Evolutionary conservation across 2,888 invertebrate species (phyloP).

Genomic region (Phortica okadai): DNA sequence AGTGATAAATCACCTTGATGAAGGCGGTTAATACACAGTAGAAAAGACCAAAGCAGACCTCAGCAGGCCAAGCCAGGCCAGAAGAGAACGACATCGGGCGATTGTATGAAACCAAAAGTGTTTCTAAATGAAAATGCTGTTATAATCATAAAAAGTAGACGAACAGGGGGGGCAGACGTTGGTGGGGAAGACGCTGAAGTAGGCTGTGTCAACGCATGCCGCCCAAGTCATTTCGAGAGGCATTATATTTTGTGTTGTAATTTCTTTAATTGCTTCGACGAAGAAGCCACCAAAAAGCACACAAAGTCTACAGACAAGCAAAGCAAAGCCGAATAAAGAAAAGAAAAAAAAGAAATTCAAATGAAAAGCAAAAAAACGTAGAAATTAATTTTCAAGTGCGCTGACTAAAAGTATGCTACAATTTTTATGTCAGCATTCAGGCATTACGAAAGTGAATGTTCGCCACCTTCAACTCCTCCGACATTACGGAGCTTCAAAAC

Average conservation of each 20-base stretch:
- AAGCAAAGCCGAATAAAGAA: background rate
- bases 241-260: background rate
- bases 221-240: too few relatives aligned
- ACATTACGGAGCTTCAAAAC: too few relatives aligned
- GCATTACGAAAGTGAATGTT: too few relatives aligned
- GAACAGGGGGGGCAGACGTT: background rate
- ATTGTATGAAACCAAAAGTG: constrained; percentile 5
- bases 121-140: constrained; percentile 3
- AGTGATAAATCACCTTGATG: constrained; percentile 72
- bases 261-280: constrained; percentile 7
- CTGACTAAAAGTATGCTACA: background rate
- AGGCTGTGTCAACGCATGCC: background rate
- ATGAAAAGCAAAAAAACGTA: background rate
- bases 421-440: background rate
- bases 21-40: constrained; percentile 51
- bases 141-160: background rate
- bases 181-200: background rate
- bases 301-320: too few relatives aligned
- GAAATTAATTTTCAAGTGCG: background rate
- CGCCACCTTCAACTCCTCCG: too few relatives aligned
- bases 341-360: background rate
- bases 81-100: too few relatives aligned
- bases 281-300: constrained; percentile 6
- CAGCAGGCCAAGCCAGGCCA: constrained; percentile 9
- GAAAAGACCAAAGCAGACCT: constrained; percentile 13